phyloP scores from a whole-genome alignment of 2,888 invertebrate genomes.

The Microchrysa polita region DNA sequence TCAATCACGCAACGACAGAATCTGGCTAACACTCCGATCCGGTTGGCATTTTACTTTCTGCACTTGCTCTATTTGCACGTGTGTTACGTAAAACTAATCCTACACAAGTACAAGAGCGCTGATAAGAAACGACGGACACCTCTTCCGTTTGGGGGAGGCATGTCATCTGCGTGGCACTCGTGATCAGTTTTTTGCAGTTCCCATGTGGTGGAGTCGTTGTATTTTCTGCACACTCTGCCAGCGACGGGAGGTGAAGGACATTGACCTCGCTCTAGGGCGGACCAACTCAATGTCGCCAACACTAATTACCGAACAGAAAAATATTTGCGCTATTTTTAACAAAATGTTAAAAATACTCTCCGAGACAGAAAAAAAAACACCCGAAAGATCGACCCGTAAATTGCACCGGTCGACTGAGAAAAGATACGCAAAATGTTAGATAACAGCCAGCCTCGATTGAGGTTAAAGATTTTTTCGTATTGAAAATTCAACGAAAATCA shows the following conservation, averaged over 20 bases:
- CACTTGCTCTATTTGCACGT: conserved; percentile 46
- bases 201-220: neutral
- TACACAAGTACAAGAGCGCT: conserved; percentile 50
- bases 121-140: conserved; percentile 50
- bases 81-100: conserved; percentile 50
- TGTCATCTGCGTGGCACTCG: conserved; percentile 43
- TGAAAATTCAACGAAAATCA: conserved; percentile 1
- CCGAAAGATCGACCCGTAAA: conserved; percentile 60
- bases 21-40: too few relatives aligned
- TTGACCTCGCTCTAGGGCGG: conserved; percentile 1
- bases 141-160: conserved; percentile 47
- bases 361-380: neutral
- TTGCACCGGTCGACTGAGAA: conserved; percentile 58
- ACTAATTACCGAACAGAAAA: neutral
- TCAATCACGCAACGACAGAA: too few relatives aligned
- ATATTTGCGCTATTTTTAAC: conserved; percentile 14
- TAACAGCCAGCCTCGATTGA: conserved; percentile 45
- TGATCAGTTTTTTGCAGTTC: conserved; percentile 58
- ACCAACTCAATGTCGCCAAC: neutral
- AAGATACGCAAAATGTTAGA: conserved; percentile 44
- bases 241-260: neutral
- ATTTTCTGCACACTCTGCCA: too few relatives aligned
- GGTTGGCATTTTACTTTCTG: neutral
- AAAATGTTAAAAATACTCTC: neutral
- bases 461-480: conserved; percentile 42